phyloP scores from a whole-genome alignment of 2,113 vertebrate species.

The Mugil cephalus region DNA sequence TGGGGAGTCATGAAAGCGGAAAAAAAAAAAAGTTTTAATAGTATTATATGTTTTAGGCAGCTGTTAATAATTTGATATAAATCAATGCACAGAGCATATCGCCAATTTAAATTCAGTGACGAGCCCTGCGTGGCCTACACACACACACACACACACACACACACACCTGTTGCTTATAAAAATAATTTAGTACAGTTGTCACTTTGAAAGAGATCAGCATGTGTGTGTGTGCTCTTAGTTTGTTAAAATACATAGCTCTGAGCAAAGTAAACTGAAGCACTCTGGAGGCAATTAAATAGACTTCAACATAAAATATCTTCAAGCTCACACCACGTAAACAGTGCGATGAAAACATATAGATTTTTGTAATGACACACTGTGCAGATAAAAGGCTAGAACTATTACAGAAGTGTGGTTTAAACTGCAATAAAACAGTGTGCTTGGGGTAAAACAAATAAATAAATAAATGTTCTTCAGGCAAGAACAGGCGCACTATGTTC shows the following conservation, averaged over 20 bases:
- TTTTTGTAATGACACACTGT: constrained; percentile 1
- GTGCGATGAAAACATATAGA: constrained; percentile 12
- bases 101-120: constrained; percentile 4
- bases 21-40: not conserved
- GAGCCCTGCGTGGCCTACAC: not conserved
- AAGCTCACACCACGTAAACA: constrained; percentile 24
- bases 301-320: constrained; percentile 21
- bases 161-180: constrained; percentile 33
- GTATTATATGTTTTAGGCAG: not conserved
- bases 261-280: constrained; percentile 22
- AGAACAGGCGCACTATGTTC: not conserved
- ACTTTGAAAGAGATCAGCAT: constrained; percentile 2
- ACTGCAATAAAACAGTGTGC: not conserved
- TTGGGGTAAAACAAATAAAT: not conserved
- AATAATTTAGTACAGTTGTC: constrained; percentile 27
- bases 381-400: not conserved
- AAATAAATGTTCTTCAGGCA: not conserved
- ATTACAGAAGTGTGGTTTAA: too few relatives aligned
- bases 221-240: constrained; percentile 18
- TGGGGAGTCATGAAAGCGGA: too few relatives aligned
- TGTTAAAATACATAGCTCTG: constrained; percentile 19
- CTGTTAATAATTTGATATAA: not conserved
- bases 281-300: constrained; percentile 28
- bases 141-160: not conserved
- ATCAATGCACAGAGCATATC: not conserved